Conservation (phyloP, 1,140 invertebrate species). For the Cydia fagiglandana region DNA sequence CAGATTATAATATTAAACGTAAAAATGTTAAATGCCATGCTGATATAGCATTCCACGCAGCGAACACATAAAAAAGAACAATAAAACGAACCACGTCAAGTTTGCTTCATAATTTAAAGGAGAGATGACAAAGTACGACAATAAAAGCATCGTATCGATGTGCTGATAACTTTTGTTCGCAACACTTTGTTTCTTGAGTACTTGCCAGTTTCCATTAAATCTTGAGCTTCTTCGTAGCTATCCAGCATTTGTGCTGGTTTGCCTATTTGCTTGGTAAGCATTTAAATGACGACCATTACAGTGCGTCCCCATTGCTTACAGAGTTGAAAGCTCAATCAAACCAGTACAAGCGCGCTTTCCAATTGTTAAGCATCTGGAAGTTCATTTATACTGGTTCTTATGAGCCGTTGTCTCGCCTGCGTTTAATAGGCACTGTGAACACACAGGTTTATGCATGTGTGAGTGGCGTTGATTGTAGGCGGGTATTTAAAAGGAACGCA, state of each 20-base stretch:
- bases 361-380: not conserved
- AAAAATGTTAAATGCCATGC: not conserved
- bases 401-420: not conserved
- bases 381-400: not conserved
- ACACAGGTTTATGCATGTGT: constrained; percentile 4
- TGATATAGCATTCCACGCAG: constrained; percentile 12
- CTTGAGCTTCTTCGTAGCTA: not conserved
- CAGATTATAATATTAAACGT: not conserved
- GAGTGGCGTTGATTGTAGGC: constrained; percentile 38
- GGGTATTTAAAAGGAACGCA: constrained; percentile 53
- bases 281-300: not conserved
- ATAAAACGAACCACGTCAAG: not conserved
- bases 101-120: not conserved
- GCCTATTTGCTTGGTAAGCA: not conserved
- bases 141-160: constrained; percentile 1
- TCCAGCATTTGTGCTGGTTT: not conserved
- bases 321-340: not conserved
- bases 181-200: not conserved
- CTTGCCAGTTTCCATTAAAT: not conserved
- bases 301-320: not conserved
- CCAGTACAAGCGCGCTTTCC: not conserved
- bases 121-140: constrained; percentile 26
- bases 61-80: constrained; percentile 8
- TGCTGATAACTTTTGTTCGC: constrained; percentile 25
- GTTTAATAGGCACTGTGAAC: constrained; percentile 19